Conservation (phyloP, 1,140 invertebrate species). For the Rhopalosiphum maidis region DNA sequence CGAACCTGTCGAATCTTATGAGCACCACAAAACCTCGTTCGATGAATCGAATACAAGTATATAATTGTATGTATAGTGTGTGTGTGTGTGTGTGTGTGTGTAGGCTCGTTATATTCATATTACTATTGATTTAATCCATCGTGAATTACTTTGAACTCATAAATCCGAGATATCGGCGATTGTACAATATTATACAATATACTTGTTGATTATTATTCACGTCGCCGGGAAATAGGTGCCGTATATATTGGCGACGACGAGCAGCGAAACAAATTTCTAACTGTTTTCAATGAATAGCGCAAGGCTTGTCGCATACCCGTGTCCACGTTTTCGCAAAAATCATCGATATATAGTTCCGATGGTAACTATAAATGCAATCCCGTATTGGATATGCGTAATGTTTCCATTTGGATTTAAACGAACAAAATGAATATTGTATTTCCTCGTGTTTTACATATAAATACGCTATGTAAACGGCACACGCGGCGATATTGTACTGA, state of each 20-base stretch:
- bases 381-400: background rate
- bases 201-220: conserved; percentile 15
- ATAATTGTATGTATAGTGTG: background rate
- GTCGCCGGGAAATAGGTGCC: background rate
- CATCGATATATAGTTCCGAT: too few relatives aligned
- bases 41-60: background rate
- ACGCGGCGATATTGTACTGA: background rate
- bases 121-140: background rate
- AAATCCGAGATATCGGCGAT: background rate
- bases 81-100: too few relatives aligned
- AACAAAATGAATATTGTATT: background rate
- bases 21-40: background rate
- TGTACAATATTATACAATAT: background rate
- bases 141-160: background rate
- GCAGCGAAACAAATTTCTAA: background rate
- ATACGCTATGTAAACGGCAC: background rate
- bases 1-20: background rate
- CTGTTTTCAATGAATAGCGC: background rate
- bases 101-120: background rate
- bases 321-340: too few relatives aligned
- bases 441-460: background rate
- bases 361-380: background rate
- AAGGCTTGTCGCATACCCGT: background rate
- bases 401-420: background rate
- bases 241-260: background rate